A percentile compares a stretch with the other conserved stretches of the same genome.
phyloP scores from a whole-genome alignment of 2,113 vertebrate species.

The Dipodomys stephensi region DNA sequence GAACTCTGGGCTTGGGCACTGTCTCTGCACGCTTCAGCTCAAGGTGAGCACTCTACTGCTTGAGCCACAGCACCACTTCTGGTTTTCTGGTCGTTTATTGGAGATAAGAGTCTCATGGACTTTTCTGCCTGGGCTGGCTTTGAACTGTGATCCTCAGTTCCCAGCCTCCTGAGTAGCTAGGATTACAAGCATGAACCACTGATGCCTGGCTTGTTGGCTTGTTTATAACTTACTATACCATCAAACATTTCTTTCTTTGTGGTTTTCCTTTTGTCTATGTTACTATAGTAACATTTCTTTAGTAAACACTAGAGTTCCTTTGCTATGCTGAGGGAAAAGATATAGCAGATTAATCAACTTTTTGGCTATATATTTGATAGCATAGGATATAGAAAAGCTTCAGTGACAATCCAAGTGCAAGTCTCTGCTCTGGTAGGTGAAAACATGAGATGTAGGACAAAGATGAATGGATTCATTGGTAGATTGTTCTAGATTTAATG shows the following conservation, averaged over 20 bases:
- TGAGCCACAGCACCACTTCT: too few species aligned
- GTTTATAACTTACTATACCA: background rate
- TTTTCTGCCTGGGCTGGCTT: too few species aligned
- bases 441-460: background rate
- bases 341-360: background rate
- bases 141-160: too few species aligned
- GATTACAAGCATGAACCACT: too few species aligned
- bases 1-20: too few species aligned
- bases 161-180: too few species aligned
- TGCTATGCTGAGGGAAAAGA: background rate
- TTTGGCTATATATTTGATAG: background rate
- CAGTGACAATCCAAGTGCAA: background rate
- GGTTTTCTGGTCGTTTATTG: too few species aligned
- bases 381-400: background rate
- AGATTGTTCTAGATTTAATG: background rate
- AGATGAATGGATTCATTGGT: background rate
- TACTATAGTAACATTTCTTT: background rate
- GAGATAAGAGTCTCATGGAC: too few species aligned
- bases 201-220: background rate
- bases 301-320: background rate
- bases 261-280: conserved; percentile 5
- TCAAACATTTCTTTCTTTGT: background rate
- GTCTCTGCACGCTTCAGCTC: too few species aligned
- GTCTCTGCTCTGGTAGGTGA: background rate
- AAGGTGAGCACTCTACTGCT: too few species aligned